Evolutionary conservation across 37 sponge, comb jelly and placozoan genomes (phyloP), one percentile per base, ranked within the genome.

Genomic region (Chondrosia reniformis): DNA sequence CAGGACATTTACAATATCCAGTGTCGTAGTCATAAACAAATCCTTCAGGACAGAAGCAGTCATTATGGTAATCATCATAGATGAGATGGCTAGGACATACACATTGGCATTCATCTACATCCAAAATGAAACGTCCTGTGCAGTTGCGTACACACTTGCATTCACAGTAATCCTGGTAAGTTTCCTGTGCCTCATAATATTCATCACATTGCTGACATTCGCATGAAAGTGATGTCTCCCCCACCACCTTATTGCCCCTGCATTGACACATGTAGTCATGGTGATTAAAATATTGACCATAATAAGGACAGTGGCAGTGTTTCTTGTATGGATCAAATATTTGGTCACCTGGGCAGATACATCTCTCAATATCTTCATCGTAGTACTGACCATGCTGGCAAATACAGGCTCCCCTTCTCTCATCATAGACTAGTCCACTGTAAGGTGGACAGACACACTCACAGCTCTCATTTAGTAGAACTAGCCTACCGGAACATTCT

Each of bases 361-460:
- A 69, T 41, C 44, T n/a, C 24, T 6, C 10, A 39, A 44, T 34
- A n/a, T 17, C 24, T 24, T 40, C 12, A 24, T 69, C 36, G 41
- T 69, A 69, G n/a, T 34, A 31, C 72, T 34, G 36, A 17, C 72
- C 72, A 6, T 0, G 6, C 22, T 41, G 72, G 36, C 72, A 69
- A 24, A 39, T 12, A 25, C 72, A 69, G 43, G 13, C 22, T 10
- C 42, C 41, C n/a, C 22, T 43, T 12, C 7, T 36, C 0, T 21
- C 24, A 25, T 69, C 40, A 6, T 69, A 69, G 36, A 39, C 2
- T 34, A 19, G 43, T 36, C 72, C 38, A 24, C 4, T 9, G n/a
- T n/a, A n/a, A n/a, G n/a, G n/a, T 21, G 72, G 72, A 69, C 72
- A 69, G 21, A 69, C 72, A 40, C 72, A 69, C 72, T 69, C 37